A percentile compares a stretch with the other conserved stretches of the same genome.
Conservation (phyloP, 1,140 invertebrate genomes). For the Scaptomyza hsui region DNA sequence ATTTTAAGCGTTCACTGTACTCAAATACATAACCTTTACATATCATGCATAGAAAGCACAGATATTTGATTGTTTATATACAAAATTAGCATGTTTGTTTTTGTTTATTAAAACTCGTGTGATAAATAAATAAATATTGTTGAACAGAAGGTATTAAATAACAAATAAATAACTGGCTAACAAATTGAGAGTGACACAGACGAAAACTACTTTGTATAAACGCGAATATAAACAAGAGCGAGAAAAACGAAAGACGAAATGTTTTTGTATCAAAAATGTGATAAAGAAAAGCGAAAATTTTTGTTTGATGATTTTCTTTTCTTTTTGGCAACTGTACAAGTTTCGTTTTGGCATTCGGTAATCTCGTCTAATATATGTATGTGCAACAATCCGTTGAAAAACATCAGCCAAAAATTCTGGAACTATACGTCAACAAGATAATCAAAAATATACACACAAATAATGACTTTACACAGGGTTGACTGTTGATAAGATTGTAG, state of each 20-base stretch:
- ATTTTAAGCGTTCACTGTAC: background rate
- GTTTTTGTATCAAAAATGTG: conserved; percentile 24
- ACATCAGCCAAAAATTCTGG: conserved; percentile 51
- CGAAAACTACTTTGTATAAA: conserved; percentile 18
- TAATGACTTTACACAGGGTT: background rate
- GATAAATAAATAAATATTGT: conserved; percentile 74
- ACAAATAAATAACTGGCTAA: conserved; percentile 35
- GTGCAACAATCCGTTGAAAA: conserved; percentile 21
- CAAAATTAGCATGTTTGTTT: conserved; percentile 66
- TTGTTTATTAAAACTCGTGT: conserved; percentile 57
- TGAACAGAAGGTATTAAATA: conserved; percentile 43
- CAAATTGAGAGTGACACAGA: conserved; percentile 28
- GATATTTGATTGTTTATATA: conserved; percentile 41
- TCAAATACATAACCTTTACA: background rate
- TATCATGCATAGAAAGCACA: background rate
- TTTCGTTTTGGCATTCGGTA: conserved; percentile 45
- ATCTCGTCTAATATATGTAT: conserved; percentile 46
- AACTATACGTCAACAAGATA: conserved; percentile 33
- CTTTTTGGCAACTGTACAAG: conserved; percentile 74
- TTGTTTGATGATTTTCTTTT: conserved; percentile 18
- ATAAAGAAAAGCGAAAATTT: conserved; percentile 48
- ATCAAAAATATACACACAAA: background rate
- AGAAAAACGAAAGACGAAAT: conserved; percentile 4
- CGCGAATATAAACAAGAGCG: background rate
- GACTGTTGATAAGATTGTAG: conserved; percentile 51